Conservation (phyloP, 2,797 vertebrate genomes). For the Botia kubotai region DNA sequence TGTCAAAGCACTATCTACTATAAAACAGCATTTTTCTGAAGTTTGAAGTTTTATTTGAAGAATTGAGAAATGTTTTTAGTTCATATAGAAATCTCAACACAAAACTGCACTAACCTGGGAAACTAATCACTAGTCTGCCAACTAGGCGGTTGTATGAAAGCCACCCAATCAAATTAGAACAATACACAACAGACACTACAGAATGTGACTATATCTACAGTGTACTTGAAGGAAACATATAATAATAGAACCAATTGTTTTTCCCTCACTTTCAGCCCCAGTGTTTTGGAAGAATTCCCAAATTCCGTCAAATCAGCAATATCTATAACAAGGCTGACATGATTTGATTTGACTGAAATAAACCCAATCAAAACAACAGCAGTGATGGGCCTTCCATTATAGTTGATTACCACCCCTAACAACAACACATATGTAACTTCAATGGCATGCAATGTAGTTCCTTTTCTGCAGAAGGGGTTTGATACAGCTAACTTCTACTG, state of each 20-base stretch:
- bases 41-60: no score
- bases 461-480: slow-evolving; percentile 10
- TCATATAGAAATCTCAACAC: no score
- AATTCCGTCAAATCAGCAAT: no score
- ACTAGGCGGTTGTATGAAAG: no score
- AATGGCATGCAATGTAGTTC: slow-evolving; percentile 16
- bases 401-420: not conserved
- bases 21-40: no score
- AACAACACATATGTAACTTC: slow-evolving; percentile 37
- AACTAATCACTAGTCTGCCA: no score
- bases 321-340: slow-evolving; percentile 10
- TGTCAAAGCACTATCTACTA: no score
- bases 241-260: not conserved
- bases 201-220: not conserved
- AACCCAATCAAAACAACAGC: slow-evolving; percentile 33
- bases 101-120: no score
- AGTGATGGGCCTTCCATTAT: slow-evolving; percentile 12
- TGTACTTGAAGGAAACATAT: not conserved
- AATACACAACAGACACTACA: no score
- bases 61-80: no score
- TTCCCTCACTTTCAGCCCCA: not conserved
- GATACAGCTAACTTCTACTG: not conserved
- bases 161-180: no score
- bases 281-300: not conserved
- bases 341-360: slow-evolving; percentile 43